phyloP scores from a whole-genome alignment of 2,797 vertebrate species.

The Natrix natrix region DNA sequence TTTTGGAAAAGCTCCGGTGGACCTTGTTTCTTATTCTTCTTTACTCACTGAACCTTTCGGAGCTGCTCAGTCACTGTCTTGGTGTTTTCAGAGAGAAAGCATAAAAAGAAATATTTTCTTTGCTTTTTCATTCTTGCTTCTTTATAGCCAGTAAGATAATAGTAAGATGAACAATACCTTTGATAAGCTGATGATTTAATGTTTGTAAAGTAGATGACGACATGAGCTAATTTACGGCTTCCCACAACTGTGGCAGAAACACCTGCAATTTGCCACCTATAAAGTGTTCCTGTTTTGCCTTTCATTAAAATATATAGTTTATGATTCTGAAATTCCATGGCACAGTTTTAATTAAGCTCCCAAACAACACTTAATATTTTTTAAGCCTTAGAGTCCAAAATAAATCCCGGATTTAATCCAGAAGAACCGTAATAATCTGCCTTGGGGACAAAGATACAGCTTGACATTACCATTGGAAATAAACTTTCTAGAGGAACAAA shows the following conservation, averaged over 20 bases:
- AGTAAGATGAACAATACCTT: background rate
- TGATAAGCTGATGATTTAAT: background rate
- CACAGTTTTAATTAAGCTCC: background rate
- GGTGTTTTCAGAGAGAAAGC: background rate
- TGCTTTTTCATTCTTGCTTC: background rate
- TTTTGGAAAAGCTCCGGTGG: background rate
- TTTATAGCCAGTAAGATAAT: background rate
- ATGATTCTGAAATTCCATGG: background rate
- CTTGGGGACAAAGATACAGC: background rate
- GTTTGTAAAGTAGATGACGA: background rate
- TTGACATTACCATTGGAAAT: background rate
- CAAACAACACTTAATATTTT: background rate
- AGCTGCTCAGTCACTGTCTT: background rate
- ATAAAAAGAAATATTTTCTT: background rate
- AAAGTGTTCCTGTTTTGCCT: background rate
- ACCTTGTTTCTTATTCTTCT: background rate
- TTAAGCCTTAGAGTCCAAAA: background rate
- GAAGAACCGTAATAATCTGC: background rate
- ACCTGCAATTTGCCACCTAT: background rate
- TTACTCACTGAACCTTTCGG: background rate
- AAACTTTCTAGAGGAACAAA: background rate
- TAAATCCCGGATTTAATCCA: background rate
- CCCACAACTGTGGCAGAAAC: background rate
- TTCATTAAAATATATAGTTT: background rate
- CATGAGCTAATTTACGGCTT: background rate